A percentile compares a stretch with the other conserved stretches of the same genome.
Evolutionary conservation across 2,113 vertebrate genomes (phyloP).

Genomic region (Sphaerodactylus townsendi): DNA sequence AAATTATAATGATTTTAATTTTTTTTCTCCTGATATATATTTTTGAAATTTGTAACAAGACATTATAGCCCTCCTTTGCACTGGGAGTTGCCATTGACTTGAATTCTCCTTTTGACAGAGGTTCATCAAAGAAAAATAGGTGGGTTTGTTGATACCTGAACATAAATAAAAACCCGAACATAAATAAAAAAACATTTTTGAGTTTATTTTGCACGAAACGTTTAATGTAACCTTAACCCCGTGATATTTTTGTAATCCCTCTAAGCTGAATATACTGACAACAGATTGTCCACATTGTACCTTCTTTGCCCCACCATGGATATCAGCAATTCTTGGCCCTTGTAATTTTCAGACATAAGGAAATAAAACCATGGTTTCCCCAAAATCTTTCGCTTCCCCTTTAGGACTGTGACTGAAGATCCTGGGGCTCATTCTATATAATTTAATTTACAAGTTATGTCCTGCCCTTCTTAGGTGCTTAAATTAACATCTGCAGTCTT

Average conservation of each 20-base stretch:
- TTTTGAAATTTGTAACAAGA: not conserved
- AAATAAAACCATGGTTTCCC: no score
- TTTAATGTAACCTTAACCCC: not conserved
- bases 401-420: no score
- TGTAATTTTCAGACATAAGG: no score
- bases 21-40: not conserved
- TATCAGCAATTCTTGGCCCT: no score
- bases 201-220: not conserved
- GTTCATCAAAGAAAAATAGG: no score
- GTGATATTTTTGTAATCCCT: fast-evolving
- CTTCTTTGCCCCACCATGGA: no score
- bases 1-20: not conserved
- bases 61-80: not conserved
- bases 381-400: no score
- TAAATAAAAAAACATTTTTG: conserved; percentile 53
- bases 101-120: not conserved
- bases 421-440: no score
- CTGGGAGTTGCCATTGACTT: not conserved
- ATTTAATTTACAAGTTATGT: no score
- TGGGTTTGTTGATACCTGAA: not conserved
- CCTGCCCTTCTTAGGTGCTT: no score
- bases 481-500: no score
- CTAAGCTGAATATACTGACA: not conserved
- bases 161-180: conserved; percentile 50
- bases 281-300: not conserved